Percentiles rank a stretch among this genome's conserved stretches.
Conservation (phyloP, 2,113 vertebrate genomes). For the Anoura caudifer region DNA sequence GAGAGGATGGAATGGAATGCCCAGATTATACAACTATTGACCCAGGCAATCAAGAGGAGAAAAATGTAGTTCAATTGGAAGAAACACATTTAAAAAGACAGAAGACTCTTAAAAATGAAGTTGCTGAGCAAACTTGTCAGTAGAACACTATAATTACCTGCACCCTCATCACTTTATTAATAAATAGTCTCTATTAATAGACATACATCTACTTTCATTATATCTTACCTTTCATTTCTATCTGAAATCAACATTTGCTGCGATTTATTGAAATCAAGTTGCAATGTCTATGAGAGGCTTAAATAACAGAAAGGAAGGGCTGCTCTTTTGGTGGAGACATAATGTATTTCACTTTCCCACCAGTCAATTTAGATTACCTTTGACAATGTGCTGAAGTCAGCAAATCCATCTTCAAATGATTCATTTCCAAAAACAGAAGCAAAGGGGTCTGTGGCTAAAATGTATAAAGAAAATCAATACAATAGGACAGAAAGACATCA, state of each 20-base stretch:
- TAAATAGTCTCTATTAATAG: neutral
- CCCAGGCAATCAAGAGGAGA: neutral
- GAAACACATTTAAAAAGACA: constrained; percentile 4
- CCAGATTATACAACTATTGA: neutral
- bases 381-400: constrained; percentile 92
- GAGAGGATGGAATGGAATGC: neutral
- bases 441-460: constrained; percentile 90
- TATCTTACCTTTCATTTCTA: neutral
- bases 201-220: constrained; percentile 3
- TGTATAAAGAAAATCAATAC: constrained; percentile 48
- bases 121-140: neutral
- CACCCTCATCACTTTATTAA: neutral
- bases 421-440: constrained; percentile 94
- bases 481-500: neutral
- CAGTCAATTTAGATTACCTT: constrained; percentile 86
- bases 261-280: constrained; percentile 20
- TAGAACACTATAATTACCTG: neutral
- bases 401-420: constrained; percentile 93
- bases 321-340: constrained; percentile 24
- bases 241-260: constrained; percentile 38
- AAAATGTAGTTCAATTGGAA: constrained; percentile 3
- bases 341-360: constrained; percentile 47
- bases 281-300: neutral
- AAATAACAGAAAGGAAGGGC: neutral
- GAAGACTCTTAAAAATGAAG: neutral